Evolutionary conservation across 2,888 invertebrate species (phyloP), one percentile per base, ranked within the genome.

Genomic region (Caenorhabditis virilis): DNA sequence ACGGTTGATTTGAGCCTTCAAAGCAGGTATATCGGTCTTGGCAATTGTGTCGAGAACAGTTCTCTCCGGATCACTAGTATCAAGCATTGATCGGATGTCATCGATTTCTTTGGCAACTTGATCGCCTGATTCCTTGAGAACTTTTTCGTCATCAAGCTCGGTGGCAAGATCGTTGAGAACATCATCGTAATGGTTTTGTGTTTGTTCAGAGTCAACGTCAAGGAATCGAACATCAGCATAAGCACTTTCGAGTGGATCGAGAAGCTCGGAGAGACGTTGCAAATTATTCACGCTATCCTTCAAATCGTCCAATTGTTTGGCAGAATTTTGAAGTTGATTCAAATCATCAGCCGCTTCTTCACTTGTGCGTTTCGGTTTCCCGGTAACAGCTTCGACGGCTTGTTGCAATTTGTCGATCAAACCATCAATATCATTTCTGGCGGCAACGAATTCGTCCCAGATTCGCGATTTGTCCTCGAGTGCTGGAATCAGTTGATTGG

Each of bases 221-320:
- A 70, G 51, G 60, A 76, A 75, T 30, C 74, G 70, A 30, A 76
- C 74, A 41, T 72, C 72, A 15, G 71, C 61, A 53, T 73, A 66
- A 7, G 72, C 71, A 45, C 52, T 69, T 36, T 68, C 77, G 27
- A 74, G 62, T 38, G 76, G 76, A 39, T 75, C 50, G 15, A 75
- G 55, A 43, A 59, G 54, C 39, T 74, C 71, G 26, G 71, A 72
- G 18, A 76, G 63, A 22, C 58, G 54, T 55, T 74, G 70, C 57
- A 77, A 59, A 23, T 56, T 50, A 35, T 22, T 38, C 25, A 61
- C 57, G 22, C 55, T 62, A 26, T 47, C 56, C 30, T 55, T 45
- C 20, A 72, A 60, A n/a, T 51, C 46, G 22, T 53, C 47, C 15
- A 65, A 26, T 11, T 59, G 56, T 26, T 56, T 43, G 35, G 47